These are phyloP conservation scores for Lasioglossum vierecki DNA, from an alignment of 2,888 invertebrate genomes.

Conservation along the genomic window DNA sequence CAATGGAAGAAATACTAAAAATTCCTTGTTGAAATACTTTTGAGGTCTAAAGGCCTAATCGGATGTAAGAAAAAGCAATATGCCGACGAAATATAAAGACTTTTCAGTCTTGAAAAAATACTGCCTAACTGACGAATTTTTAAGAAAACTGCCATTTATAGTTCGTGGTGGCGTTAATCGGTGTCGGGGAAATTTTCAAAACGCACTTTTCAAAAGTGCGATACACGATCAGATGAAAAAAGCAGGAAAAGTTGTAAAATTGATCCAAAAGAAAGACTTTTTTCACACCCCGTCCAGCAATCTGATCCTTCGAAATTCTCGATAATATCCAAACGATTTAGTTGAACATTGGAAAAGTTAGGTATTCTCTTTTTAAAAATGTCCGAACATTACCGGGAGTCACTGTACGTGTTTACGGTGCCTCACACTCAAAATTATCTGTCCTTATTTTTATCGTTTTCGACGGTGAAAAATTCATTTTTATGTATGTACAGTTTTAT, in stretches of 20 bases:
- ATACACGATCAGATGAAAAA: background rate
- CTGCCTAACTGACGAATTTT: background rate
- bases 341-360: background rate
- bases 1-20: background rate
- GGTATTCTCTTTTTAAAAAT: background rate
- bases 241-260: background rate
- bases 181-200: background rate
- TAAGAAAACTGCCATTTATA: background rate
- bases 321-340: background rate
- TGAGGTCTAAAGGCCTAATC: background rate
- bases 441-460: background rate
- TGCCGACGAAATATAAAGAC: background rate
- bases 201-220: background rate
- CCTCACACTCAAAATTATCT: constrained; percentile 11
- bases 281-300: background rate
- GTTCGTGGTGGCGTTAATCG: background rate
- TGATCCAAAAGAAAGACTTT: background rate
- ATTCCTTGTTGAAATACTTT: background rate
- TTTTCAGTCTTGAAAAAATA: too few species aligned
- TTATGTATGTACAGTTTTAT: background rate
- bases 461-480: background rate
- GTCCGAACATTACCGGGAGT: background rate
- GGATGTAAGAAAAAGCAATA: background rate
- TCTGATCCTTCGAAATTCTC: background rate
- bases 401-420: background rate